A percentile compares a stretch with the other conserved stretches of the same genome.
phyloP scores from a whole-genome alignment of 1,140 invertebrate genomes.

The Mesaphorura yosii region DNA sequence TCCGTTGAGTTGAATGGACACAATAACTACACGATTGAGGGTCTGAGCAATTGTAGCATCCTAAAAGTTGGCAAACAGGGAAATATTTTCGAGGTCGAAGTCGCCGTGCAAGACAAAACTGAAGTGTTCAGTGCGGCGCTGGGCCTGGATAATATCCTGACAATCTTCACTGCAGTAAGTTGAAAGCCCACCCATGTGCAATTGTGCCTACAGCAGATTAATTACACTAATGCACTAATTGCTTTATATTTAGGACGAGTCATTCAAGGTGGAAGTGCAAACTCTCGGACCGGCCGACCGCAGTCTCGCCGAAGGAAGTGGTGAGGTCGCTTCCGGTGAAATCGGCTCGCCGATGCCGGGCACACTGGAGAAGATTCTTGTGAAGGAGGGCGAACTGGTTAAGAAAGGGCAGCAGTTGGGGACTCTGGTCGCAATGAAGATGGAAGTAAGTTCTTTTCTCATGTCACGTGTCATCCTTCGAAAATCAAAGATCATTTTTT shows the following conservation, averaged over 20 bases:
- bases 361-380: slow-evolving; percentile 79
- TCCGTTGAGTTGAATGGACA: neutral
- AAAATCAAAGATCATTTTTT: neutral
- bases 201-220: too few relatives aligned
- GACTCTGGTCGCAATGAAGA: slow-evolving; percentile 97
- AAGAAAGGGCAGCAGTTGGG: slow-evolving; percentile 71
- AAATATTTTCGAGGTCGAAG: slow-evolving; percentile 17
- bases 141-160: slow-evolving; percentile 12
- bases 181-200: too few relatives aligned
- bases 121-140: slow-evolving; percentile 15
- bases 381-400: slow-evolving; percentile 64
- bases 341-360: slow-evolving; percentile 89
- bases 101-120: slow-evolving; percentile 15
- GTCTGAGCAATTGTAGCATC: slow-evolving; percentile 2
- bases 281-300: slow-evolving; percentile 35
- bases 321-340: slow-evolving; percentile 37
- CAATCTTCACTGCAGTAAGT: slow-evolving; percentile 26
- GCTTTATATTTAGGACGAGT: slow-evolving; percentile 43
- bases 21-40: neutral
- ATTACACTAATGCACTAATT: too few relatives aligned
- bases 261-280: slow-evolving; percentile 40
- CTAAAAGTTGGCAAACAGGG: slow-evolving; percentile 14
- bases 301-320: slow-evolving; percentile 33
- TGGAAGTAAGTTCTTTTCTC: slow-evolving; percentile 62
- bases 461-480: slow-evolving; percentile 10